These are phyloP conservation scores for Gouania willdenowi DNA, from an alignment of 2,797 vertebrate genomes.

Conservation along the genomic window DNA sequence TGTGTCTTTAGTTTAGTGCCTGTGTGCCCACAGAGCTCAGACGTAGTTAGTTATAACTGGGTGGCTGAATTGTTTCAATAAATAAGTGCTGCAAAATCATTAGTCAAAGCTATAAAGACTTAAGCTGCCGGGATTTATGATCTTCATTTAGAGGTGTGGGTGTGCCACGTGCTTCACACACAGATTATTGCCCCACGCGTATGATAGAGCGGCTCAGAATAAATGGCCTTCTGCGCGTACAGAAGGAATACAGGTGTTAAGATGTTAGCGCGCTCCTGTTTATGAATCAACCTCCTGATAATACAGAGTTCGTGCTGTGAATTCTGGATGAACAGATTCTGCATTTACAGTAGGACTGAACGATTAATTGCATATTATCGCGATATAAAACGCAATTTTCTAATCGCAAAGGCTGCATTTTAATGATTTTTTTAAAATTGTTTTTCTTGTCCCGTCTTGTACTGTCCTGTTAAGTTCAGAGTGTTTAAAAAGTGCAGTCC, in stretches of 20 bases:
- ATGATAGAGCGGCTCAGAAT: conserved; percentile 54
- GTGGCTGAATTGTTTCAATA: conserved; percentile 72
- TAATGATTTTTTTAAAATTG: too few species aligned
- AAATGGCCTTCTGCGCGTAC: conserved; percentile 54
- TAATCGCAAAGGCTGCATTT: too few species aligned
- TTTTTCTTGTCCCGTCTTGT: too few species aligned
- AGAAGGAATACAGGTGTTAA: conserved; percentile 62
- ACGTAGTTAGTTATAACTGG: conserved; percentile 68
- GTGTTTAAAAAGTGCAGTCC: too few species aligned
- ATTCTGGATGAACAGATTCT: conserved; percentile 18
- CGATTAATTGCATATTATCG: too few species aligned
- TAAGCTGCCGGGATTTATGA: conserved; percentile 64
- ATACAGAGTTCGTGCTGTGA: conserved; percentile 25
- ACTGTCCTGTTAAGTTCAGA: too few species aligned
- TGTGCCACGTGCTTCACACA: conserved; percentile 16
- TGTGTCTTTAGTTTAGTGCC: conserved; percentile 5
- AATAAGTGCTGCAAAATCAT: conserved; percentile 67
- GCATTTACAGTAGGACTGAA: not conserved
- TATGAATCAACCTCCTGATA: conserved; percentile 46
- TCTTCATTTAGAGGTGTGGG: conserved; percentile 58
- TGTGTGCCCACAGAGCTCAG: conserved; percentile 18
- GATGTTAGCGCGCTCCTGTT: conserved; percentile 29
- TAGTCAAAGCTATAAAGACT: conserved; percentile 73
- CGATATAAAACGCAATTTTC: too few species aligned
- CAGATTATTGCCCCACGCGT: conserved; percentile 37